Evolutionary conservation across 2,113 vertebrate species (phyloP).

Genomic region (Peromyscus maniculatus): DNA sequence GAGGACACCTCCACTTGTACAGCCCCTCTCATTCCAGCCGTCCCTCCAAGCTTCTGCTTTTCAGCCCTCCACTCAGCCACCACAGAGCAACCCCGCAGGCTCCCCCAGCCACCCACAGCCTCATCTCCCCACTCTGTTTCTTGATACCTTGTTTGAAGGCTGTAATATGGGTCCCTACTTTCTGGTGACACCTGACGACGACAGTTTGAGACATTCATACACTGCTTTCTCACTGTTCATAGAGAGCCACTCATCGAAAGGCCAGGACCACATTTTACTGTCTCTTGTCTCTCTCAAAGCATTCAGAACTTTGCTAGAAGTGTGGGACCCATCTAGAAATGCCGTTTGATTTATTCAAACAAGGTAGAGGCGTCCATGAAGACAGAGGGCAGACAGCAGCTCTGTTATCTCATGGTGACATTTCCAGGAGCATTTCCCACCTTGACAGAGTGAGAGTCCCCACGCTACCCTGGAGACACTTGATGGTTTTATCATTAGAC

Average conservation of each 20-base stretch:
- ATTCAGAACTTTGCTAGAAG: neutral
- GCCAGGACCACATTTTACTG: too few relatives aligned
- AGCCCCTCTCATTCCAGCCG: neutral
- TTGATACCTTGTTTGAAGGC: neutral
- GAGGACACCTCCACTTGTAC: neutral
- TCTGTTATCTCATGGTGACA: neutral
- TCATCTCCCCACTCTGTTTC: neutral
- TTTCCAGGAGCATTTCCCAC: neutral
- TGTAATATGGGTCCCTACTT: too few relatives aligned
- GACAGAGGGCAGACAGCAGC: neutral
- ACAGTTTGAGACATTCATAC: neutral
- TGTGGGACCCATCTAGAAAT: neutral
- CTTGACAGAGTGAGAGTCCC: neutral
- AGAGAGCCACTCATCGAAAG: neutral
- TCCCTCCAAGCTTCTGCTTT: neutral
- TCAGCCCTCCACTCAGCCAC: neutral
- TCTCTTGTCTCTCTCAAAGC: neutral
- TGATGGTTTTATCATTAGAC: neutral
- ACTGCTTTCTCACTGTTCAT: neutral
- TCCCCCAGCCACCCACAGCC: accelerated
- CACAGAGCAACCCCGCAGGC: neutral
- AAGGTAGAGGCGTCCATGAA: neutral
- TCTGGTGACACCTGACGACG: neutral
- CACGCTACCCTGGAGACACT: neutral
- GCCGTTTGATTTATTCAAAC: neutral